Evolutionary conservation across 2,113 vertebrate species (phyloP).

Genomic region (Scatophagus argus): DNA sequence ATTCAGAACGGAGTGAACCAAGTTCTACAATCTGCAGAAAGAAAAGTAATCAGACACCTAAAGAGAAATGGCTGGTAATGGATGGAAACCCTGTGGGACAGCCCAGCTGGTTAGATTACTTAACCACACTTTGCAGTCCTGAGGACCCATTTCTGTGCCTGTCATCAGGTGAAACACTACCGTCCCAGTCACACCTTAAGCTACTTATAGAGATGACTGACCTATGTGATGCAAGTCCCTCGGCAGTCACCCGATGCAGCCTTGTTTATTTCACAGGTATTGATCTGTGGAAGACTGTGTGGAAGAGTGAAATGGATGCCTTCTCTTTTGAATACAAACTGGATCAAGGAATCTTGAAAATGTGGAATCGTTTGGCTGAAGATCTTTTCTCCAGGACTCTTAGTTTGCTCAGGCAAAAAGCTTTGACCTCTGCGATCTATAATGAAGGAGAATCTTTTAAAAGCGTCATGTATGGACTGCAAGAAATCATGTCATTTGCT

Average conservation of each 20-base stretch:
- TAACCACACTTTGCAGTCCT: conserved; percentile 80
- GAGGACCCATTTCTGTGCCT: conserved; percentile 78
- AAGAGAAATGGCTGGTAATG: conserved; percentile 86
- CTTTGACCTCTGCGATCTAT: conserved; percentile 70
- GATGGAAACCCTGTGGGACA: conserved; percentile 82
- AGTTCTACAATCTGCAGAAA: conserved; percentile 4
- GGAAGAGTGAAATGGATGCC: conserved; percentile 79
- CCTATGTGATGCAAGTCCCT: conserved; percentile 81
- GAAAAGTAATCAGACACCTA: neutral
- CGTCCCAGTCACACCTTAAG: conserved; percentile 66
- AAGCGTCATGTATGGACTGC: conserved; percentile 71
- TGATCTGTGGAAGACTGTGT: conserved; percentile 84
- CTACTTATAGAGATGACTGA: conserved; percentile 86
- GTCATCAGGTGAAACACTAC: conserved; percentile 80
- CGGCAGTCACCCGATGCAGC: conserved; percentile 78
- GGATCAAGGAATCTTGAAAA: conserved; percentile 63
- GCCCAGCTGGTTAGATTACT: conserved; percentile 85
- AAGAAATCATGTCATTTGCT: conserved; percentile 84
- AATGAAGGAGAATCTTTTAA: conserved; percentile 35
- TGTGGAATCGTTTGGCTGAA: conserved; percentile 82
- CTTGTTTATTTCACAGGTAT: conserved; percentile 83
- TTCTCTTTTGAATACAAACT: conserved; percentile 76
- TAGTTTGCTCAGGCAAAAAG: conserved; percentile 73
- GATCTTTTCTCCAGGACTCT: conserved; percentile 83
- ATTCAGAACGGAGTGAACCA: conserved; percentile 34